These are phyloP conservation scores for Agonopterix subpropinquella DNA, from an alignment of 2,888 invertebrate species.

Conservation along the genomic window DNA sequence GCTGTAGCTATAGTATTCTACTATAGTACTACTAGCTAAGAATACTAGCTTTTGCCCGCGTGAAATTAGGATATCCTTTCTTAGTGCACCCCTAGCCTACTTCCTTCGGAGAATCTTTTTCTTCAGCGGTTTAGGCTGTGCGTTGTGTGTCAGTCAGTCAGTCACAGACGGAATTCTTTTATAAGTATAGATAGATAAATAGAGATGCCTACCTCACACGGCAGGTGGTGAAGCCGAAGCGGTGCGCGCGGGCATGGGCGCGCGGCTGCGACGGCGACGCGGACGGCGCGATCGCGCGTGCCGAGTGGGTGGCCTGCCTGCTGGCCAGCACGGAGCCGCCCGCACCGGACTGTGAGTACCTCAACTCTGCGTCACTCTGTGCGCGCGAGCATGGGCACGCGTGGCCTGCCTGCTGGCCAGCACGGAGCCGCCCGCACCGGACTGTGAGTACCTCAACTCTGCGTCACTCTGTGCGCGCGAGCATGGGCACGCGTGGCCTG, in stretches of 20 bases:
- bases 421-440: slow-evolving; percentile 83
- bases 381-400: slow-evolving; percentile 5
- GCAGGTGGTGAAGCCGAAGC: slow-evolving; percentile 88
- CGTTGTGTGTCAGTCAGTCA: too few relatives aligned
- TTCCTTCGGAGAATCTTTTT: too few relatives aligned
- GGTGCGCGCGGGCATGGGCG: slow-evolving; percentile 92
- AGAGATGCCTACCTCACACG: too few relatives aligned
- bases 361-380: slow-evolving; percentile 12
- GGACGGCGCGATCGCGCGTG: slow-evolving; percentile 84
- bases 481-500: too few relatives aligned
- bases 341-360: slow-evolving; percentile 87
- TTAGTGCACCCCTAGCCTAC: too few relatives aligned
- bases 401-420: slow-evolving; percentile 81
- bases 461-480: slow-evolving; percentile 5
- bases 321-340: slow-evolving; percentile 77
- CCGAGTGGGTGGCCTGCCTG: slow-evolving; percentile 92
- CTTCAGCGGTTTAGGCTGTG: too few relatives aligned
- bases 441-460: slow-evolving; percentile 81
- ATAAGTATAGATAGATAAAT: too few relatives aligned
- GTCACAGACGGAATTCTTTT: too few relatives aligned
- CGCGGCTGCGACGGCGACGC: slow-evolving; percentile 90
- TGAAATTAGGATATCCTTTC: too few relatives aligned
- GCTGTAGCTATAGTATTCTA: too few relatives aligned
- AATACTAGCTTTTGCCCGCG: too few relatives aligned
- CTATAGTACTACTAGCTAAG: too few relatives aligned